phyloP scores from a whole-genome alignment of 2,888 invertebrate genomes.

The Eretmocerus hayati region DNA sequence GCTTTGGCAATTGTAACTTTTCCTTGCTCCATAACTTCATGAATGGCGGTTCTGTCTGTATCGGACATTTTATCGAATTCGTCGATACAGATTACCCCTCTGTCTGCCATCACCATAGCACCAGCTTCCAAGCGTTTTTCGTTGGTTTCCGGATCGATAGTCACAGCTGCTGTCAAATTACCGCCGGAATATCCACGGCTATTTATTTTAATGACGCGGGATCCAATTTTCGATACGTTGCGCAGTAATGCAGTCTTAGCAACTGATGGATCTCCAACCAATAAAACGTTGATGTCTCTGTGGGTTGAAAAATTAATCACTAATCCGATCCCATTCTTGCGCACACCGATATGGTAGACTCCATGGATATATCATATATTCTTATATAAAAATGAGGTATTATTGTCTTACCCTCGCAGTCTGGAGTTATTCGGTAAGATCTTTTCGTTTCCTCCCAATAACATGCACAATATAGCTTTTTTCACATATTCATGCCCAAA shows the following conservation, averaged over 20 bases:
- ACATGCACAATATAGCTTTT: slow-evolving; percentile 87
- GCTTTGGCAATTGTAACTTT: slow-evolving; percentile 97
- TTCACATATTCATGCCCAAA: slow-evolving; percentile 96
- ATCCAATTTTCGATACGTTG: slow-evolving; percentile 90
- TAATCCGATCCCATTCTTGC: too few relatives aligned
- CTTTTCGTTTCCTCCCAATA: slow-evolving; percentile 95
- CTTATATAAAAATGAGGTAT: too few relatives aligned
- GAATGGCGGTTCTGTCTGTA: slow-evolving; percentile 96
- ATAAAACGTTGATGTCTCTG: slow-evolving; percentile 77
- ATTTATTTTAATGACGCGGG: slow-evolving; percentile 93
- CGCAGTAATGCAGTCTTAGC: slow-evolving; percentile 94
- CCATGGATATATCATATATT: too few relatives aligned
- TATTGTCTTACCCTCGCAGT: slow-evolving; percentile 64
- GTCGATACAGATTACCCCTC: slow-evolving; percentile 94
- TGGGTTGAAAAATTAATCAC: too few relatives aligned
- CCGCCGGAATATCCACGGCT: slow-evolving; percentile 98
- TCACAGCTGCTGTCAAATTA: slow-evolving; percentile 97
- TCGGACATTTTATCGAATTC: slow-evolving; percentile 99
- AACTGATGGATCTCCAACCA: slow-evolving; percentile 98
- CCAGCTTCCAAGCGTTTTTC: slow-evolving; percentile 89
- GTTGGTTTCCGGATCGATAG: slow-evolving; percentile 90
- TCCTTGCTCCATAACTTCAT: slow-evolving; percentile 99
- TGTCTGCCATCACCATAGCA: slow-evolving; percentile 98
- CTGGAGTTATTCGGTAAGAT: slow-evolving; percentile 84
- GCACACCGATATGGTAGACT: too few relatives aligned